Conservation (phyloP, 2,113 vertebrate species). For the Nycticebus coucang region DNA sequence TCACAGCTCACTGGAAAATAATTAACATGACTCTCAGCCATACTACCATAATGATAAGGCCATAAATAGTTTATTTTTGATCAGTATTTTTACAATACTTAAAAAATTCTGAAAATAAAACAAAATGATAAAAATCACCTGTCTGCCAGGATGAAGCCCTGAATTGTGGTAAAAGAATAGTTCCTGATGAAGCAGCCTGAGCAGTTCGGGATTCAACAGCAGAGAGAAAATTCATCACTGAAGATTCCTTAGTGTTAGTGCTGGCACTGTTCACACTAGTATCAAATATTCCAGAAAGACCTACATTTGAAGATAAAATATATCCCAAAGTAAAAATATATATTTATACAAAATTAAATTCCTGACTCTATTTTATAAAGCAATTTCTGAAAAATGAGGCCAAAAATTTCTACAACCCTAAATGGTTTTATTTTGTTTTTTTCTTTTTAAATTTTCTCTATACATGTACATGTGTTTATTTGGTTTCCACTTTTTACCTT, state of each 20-base stretch:
- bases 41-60: not conserved
- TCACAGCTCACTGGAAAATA: conserved; percentile 51
- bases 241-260: conserved; percentile 94
- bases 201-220: conserved; percentile 93
- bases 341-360: conserved; percentile 22
- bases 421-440: conserved; percentile 36
- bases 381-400: conserved; percentile 15
- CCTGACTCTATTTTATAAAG: conserved; percentile 1
- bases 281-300: conserved; percentile 93
- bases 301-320: conserved; percentile 77
- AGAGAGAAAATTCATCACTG: conserved; percentile 97
- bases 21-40: conserved; percentile 36
- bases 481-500: no score
- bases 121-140: conserved; percentile 85
- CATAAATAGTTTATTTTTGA: not conserved
- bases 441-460: no score
- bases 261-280: conserved; percentile 87
- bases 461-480: no score
- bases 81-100: conserved; percentile 23
- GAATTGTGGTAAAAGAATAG: conserved; percentile 94
- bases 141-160: conserved; percentile 96
- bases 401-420: not conserved
- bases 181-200: conserved; percentile 94
- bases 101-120: conserved; percentile 39
- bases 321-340: conserved; percentile 44